Evolutionary conservation across 2,113 vertebrate genomes (phyloP).

Genomic region (Dasyurus viverrinus): DNA sequence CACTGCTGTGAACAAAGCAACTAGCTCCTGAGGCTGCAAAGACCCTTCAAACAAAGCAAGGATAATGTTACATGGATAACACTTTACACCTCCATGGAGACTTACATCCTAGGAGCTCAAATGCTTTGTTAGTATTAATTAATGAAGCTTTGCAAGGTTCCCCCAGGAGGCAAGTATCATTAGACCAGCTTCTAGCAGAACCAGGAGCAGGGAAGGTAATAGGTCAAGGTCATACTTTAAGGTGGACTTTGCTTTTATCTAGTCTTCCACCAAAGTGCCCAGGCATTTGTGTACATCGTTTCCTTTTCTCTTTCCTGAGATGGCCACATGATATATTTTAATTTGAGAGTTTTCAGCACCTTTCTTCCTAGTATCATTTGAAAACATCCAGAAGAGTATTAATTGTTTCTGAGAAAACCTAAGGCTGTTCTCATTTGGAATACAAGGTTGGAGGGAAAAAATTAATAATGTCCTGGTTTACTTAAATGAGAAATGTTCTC

Average conservation of each 20-base stretch:
- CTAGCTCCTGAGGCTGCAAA: constrained; percentile 1
- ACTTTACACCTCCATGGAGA: constrained; percentile 23
- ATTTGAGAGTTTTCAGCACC: neutral
- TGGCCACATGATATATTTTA: neutral
- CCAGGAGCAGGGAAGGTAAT: neutral
- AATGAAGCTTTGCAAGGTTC: constrained; percentile 1
- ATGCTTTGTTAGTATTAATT: neutral
- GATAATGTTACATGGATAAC: neutral
- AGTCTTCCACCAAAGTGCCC: no score
- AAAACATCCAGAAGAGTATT: neutral
- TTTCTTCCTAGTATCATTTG: neutral
- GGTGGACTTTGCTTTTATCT: neutral
- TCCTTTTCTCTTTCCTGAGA: neutral
- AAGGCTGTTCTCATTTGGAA: neutral
- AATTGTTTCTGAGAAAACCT: neutral
- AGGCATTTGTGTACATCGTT: neutral
- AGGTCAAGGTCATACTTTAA: neutral
- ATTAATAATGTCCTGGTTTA: neutral
- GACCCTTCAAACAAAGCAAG: constrained; percentile 4
- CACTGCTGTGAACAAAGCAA: neutral
- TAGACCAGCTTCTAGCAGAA: neutral
- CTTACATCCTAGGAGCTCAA: constrained; percentile 44
- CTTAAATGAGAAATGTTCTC: neutral
- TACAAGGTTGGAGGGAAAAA: neutral
- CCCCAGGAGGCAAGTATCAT: constrained; percentile 7